Evolutionary conservation across 2,113 vertebrate genomes (phyloP).

Genomic region (Regulus satrapa): DNA sequence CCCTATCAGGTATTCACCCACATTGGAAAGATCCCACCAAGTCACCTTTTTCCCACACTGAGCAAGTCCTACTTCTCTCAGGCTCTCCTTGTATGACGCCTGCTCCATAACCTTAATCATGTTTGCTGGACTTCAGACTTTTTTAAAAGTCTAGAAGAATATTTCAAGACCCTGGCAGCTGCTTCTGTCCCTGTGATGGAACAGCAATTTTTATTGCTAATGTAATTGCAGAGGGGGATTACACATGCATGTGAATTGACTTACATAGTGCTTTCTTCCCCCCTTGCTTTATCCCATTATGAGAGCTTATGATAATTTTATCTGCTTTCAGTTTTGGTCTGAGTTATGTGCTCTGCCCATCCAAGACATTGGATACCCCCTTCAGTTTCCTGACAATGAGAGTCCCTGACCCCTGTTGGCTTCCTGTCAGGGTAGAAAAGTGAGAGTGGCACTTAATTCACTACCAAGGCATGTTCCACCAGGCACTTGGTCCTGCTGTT

Average conservation of each 20-base stretch:
- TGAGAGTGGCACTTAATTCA: neutral
- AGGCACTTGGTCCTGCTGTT: neutral
- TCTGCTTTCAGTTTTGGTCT: neutral
- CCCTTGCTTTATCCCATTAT: neutral
- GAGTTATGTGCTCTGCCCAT: neutral
- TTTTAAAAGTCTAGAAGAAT: neutral
- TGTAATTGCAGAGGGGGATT: neutral
- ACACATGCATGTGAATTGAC: neutral
- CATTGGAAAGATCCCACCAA: neutral
- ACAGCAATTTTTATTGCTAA: neutral
- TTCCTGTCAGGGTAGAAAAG: neutral
- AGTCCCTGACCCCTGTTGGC: neutral
- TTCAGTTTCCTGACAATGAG: neutral
- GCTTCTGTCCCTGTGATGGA: neutral
- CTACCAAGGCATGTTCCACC: neutral
- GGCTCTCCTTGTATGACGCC: neutral
- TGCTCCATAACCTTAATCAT: neutral
- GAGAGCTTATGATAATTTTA: neutral
- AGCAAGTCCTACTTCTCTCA: neutral
- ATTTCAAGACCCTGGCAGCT: neutral
- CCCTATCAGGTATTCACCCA: neutral
- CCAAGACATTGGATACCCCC: neutral
- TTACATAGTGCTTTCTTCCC: accelerated
- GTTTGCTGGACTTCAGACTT: neutral
- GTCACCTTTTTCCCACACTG: neutral